phyloP scores from a whole-genome alignment of 1,140 invertebrate genomes.

The Diabrotica virgifera region DNA sequence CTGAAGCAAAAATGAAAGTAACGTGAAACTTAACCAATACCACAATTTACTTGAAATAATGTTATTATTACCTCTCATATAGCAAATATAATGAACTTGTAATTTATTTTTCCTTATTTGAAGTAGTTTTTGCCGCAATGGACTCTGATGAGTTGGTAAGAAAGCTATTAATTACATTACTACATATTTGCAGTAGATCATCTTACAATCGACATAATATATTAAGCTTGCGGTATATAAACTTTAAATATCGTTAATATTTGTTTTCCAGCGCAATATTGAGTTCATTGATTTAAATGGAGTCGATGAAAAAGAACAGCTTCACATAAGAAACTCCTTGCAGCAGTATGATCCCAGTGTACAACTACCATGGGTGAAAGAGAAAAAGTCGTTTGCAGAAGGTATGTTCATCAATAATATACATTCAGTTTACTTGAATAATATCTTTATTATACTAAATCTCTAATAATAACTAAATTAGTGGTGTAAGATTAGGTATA shows the following conservation, averaged over 20 bases:
- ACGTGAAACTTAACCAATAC: background rate
- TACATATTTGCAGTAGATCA: conserved; percentile 1
- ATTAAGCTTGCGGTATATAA: background rate
- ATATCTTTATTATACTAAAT: too few species aligned
- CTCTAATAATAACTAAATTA: too few species aligned
- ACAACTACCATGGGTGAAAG: conserved; percentile 40
- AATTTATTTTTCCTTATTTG: background rate
- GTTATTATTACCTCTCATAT: conserved; percentile 1
- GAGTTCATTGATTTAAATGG: conserved; percentile 44
- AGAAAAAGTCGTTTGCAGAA: conserved; percentile 4
- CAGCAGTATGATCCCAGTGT: conserved; percentile 31
- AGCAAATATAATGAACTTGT: conserved; percentile 3
- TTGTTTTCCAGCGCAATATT: conserved; percentile 28
- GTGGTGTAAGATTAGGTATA: too few species aligned
- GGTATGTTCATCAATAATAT: too few species aligned
- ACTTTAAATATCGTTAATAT: conserved; percentile 1
- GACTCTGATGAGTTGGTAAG: background rate
- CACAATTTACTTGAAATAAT: background rate
- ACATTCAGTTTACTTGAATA: too few species aligned
- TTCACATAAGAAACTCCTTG: conserved; percentile 35
- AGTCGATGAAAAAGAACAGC: conserved; percentile 40
- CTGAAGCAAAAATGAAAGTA: background rate
- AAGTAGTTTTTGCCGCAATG: conserved; percentile 5
- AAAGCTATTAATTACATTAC: background rate
- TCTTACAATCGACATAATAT: background rate